A percentile compares a stretch with the other conserved stretches of the same genome.
phyloP scores from a whole-genome alignment of 2,888 invertebrate species.

The Didymodactylos carnosus region DNA sequence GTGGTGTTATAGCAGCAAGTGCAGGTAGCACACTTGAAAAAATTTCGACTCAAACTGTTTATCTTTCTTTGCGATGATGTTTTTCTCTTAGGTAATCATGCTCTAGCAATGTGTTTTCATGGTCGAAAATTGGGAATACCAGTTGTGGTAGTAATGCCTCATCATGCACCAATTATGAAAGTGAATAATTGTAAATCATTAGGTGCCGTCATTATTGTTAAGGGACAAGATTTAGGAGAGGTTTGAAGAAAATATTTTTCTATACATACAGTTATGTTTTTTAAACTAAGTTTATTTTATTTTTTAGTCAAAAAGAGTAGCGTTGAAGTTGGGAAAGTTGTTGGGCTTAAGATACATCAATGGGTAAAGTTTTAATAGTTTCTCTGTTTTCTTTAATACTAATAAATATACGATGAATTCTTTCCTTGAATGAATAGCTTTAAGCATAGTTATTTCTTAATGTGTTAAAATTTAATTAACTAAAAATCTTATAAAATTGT shows the following conservation, averaged over 20 bases:
- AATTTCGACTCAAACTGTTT: no score
- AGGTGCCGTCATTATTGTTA: conserved; percentile 61
- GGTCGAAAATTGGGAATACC: conserved; percentile 44
- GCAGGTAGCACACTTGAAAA: no score
- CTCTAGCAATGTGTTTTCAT: conserved; percentile 60
- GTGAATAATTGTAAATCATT: conserved; percentile 55
- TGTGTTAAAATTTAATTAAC: no score
- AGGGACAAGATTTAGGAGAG: conserved; percentile 62
- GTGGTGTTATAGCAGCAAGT: conserved; percentile 74
- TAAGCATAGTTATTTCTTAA: no score
- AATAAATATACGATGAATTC: background rate
- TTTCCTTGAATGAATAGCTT: no score
- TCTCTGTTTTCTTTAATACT: background rate
- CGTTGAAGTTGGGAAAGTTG: conserved; percentile 53
- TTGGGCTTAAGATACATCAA: conserved; percentile 60
- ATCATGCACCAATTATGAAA: conserved; percentile 72
- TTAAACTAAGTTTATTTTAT: conserved; percentile 16
- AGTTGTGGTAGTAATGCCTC: conserved; percentile 72
- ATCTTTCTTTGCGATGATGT: no score
- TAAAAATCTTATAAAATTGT: no score
- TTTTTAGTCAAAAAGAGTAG: conserved; percentile 49
- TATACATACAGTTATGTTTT: background rate
- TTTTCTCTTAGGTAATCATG: no score
- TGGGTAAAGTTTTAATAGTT: conserved; percentile 42
- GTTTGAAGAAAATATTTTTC: conserved; percentile 19